Conservation (phyloP, 2,888 invertebrate genomes). For the Caenorhabditis virilis region DNA sequence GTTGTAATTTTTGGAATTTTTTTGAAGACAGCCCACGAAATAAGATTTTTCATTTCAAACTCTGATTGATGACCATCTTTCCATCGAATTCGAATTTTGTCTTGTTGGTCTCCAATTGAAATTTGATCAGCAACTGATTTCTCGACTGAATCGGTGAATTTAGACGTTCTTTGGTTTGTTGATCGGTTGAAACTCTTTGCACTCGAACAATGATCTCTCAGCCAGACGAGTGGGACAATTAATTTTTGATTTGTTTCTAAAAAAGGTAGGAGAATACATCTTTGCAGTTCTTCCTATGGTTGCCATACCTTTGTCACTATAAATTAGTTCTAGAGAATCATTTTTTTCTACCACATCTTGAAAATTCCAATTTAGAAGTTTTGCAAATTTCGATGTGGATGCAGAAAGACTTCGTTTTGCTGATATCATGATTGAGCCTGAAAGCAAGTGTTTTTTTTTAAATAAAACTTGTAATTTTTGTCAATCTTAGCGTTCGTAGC, state of each 20-base stretch:
- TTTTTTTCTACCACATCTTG: conserved; percentile 15
- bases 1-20: background rate
- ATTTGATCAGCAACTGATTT: conserved; percentile 11
- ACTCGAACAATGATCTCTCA: conserved; percentile 62
- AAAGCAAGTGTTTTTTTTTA: too few species aligned
- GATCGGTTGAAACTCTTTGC: conserved; percentile 46
- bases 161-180: conserved; percentile 61
- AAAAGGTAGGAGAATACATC: background rate
- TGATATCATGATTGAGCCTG: too few species aligned
- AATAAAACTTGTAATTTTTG: too few species aligned
- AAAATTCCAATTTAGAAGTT: conserved; percentile 10
- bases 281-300: too few species aligned
- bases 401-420: too few species aligned
- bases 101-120: conserved; percentile 2
- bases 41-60: conserved; percentile 25
- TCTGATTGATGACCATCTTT: conserved; percentile 23
- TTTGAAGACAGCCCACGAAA: conserved; percentile 18
- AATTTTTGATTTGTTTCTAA: conserved; percentile 14
- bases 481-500: too few species aligned
- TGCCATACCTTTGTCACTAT: conserved; percentile 5
- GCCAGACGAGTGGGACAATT: conserved; percentile 62
- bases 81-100: conserved; percentile 13
- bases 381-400: background rate
- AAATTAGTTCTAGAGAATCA: conserved; percentile 18
- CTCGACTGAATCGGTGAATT: conserved; percentile 43